phyloP scores from a whole-genome alignment of 2,888 invertebrate species.

The Conistra vaccinii region DNA sequence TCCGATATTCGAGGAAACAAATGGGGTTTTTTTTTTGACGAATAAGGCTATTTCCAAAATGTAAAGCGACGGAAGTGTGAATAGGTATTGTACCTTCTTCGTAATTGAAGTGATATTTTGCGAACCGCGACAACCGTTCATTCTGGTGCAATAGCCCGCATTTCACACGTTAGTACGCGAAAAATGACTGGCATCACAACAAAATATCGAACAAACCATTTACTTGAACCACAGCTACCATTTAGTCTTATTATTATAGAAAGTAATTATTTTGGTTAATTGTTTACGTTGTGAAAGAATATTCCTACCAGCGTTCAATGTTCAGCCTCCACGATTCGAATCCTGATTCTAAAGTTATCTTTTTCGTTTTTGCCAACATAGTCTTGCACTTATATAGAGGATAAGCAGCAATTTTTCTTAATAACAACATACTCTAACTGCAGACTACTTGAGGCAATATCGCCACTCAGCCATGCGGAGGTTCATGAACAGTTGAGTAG shows the following conservation, averaged over 20 bases:
- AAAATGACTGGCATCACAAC: background rate
- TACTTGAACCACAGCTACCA: background rate
- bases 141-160: background rate
- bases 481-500: background rate
- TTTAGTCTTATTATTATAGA: background rate
- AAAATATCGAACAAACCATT: background rate
- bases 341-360: too few relatives aligned
- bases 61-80: too few relatives aligned
- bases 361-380: background rate
- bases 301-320: too few relatives aligned
- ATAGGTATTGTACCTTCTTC: background rate
- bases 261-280: background rate
- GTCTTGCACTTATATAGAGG: background rate
- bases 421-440: background rate
- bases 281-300: background rate
- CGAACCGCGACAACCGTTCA: background rate
- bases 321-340: background rate
- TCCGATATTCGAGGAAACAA: too few relatives aligned
- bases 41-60: too few relatives aligned
- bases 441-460: too few relatives aligned
- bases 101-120: constrained; percentile 2
- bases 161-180: background rate
- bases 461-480: too few relatives aligned
- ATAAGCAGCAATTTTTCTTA: background rate
- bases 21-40: too few relatives aligned